phyloP scores from a whole-genome alignment of 2,797 vertebrate genomes.

The Parauchenoglanis ngamensis region DNA sequence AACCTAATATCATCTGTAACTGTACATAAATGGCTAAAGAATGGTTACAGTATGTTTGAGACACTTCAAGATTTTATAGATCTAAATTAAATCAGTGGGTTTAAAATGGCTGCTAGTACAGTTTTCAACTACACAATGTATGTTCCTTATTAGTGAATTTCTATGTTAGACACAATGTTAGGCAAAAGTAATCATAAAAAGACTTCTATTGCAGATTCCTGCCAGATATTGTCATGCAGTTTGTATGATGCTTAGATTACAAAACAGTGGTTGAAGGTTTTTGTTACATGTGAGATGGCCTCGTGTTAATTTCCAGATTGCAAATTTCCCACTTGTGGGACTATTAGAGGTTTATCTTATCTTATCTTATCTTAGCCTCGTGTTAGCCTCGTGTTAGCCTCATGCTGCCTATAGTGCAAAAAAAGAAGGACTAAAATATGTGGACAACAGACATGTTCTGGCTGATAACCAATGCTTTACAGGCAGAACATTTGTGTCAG shows the following conservation, averaged over 20 bases:
- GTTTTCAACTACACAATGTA: background rate
- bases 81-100: background rate
- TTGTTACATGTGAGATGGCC: background rate
- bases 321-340: no score
- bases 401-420: background rate
- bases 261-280: background rate
- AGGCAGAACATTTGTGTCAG: conserved; percentile 2
- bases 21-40: no score
- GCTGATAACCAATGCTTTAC: background rate
- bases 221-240: background rate
- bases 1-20: background rate
- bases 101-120: background rate
- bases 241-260: conserved; percentile 4
- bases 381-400: no score
- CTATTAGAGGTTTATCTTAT: no score
- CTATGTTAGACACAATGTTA: background rate
- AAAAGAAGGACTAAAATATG: background rate
- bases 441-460: background rate
- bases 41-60: background rate
- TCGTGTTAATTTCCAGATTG: background rate
- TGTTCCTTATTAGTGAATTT: background rate
- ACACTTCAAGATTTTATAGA: background rate
- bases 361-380: no score
- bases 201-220: no score
- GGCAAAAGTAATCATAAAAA: background rate